These are phyloP conservation scores for Parochlus steinenii DNA, from an alignment of 2,888 invertebrate genomes.

Conservation along the genomic window DNA sequence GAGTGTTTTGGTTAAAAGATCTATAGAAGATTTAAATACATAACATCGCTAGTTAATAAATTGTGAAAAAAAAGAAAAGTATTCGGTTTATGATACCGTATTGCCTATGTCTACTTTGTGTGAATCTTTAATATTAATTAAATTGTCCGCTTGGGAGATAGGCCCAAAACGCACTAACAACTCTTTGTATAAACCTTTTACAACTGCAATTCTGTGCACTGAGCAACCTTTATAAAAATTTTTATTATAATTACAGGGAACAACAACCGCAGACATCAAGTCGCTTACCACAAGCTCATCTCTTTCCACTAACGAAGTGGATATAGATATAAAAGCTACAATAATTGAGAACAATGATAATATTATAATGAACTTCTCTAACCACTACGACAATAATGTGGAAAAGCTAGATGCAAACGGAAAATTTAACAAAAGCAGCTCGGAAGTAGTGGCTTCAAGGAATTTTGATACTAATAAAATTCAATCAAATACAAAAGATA, in stretches of 20 bases:
- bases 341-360: constrained; percentile 12
- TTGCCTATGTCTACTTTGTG: too few species aligned
- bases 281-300: not conserved
- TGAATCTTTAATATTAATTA: too few species aligned
- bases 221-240: not conserved
- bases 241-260: not conserved
- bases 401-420: constrained; percentile 22
- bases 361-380: constrained; percentile 9
- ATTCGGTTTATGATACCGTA: too few species aligned
- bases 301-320: not conserved
- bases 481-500: constrained; percentile 31
- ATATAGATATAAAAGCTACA: constrained; percentile 13
- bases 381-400: constrained; percentile 7
- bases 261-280: not conserved
- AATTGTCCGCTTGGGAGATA: not conserved
- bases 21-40: not conserved
- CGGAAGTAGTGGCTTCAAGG: constrained; percentile 17
- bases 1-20: constrained; percentile 11
- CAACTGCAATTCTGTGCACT: not conserved
- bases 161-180: constrained; percentile 12
- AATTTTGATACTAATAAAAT: constrained; percentile 29
- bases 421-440: constrained; percentile 25
- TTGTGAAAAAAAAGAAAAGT: too few species aligned
- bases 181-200: not conserved
- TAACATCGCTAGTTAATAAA: too few species aligned